Percentiles rank a stretch among this genome's conserved stretches.
phyloP scores from a whole-genome alignment of 1,140 invertebrate genomes.

The Anagrus nilaparvatae region DNA sequence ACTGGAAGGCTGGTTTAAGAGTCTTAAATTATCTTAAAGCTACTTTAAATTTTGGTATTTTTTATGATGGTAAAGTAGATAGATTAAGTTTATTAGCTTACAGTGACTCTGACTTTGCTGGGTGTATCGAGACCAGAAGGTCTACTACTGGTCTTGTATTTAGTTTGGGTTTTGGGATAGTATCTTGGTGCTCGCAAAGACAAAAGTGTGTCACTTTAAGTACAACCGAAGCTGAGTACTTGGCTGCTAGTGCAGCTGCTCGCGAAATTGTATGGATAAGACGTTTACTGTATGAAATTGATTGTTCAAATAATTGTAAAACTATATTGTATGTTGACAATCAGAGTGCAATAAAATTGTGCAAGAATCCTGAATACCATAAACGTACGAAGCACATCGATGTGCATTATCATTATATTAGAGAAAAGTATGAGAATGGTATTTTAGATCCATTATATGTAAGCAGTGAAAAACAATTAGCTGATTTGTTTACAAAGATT shows the following conservation, averaged over 20 bases:
- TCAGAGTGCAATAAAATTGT: conserved; percentile 20
- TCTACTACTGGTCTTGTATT: conserved; percentile 12
- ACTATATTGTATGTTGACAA: conserved; percentile 18
- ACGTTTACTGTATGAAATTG: conserved; percentile 14
- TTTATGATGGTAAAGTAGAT: not conserved
- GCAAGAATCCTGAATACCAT: conserved; percentile 20
- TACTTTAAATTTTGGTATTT: not conserved
- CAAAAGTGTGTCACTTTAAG: conserved; percentile 3
- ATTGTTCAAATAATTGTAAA: not conserved
- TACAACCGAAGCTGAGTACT: conserved; percentile 36
- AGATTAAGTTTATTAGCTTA: not conserved
- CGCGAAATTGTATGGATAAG: conserved; percentile 32
- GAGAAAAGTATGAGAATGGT: conserved; percentile 18
- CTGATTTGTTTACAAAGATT: conserved; percentile 11
- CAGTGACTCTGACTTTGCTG: conserved; percentile 12
- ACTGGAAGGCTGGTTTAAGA: conserved; percentile 18
- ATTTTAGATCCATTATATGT: conserved; percentile 18
- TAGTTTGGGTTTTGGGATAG: not conserved
- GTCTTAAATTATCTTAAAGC: conserved; percentile 15
- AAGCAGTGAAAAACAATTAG: conserved; percentile 1
- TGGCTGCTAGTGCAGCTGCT: conserved; percentile 30
- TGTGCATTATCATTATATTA: conserved; percentile 23
- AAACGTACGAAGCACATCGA: conserved; percentile 27
- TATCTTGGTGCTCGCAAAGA: conserved; percentile 4
- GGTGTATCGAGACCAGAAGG: conserved; percentile 2